Base-by-base conservation (phyloP, 30 jellyfish, hydroid and myxozoan genomes). In the Hydractinia symbiolongicarpus region DNA sequence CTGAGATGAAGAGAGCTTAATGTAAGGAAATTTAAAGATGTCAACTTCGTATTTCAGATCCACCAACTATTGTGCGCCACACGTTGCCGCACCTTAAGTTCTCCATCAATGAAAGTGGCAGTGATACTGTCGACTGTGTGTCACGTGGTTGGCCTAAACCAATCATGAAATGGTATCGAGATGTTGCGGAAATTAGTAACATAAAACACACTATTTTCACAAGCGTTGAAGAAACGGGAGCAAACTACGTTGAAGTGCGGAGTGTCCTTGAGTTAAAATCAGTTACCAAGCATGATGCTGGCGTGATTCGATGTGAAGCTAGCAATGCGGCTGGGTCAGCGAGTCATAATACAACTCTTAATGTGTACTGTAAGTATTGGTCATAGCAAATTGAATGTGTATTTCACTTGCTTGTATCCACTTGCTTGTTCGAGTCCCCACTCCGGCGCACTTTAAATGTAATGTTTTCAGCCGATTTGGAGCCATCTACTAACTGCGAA, bases 161-260 rank as follows among this genome's bases (percentile, higher is more conserved):
- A 76, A 53, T 19, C 55, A 8, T 76, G 20, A 76, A 76, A 55
- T 76, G 84, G 84, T 76, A 76, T 56, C 84, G 84, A n/a, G 79
- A 76, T 56, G 16, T 21, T 30, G 84, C 55, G 13, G 84, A 76
- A 50, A 40, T 76, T 14, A 30, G n/a, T 14, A 4, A 30, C 61
- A 30, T 10, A 30, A 76, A 76, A 56, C 84, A 76, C 55, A 20
- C 73, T 40, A 55, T 76, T 21, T 16, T 55, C 4, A 50, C 19
- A 30, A 76, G 66, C 53, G 70, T 50, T 53, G 73, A 53, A 30
- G 50, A 21, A 5, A 56, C 61, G 6, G 84, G 75, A 7, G 61
- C 53, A 4, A 76, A 76, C 5, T 76, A 50, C 50, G 70, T 76
- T 53, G 74, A 76, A 56, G 50, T 56, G 50, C 53, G 70, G 10